phyloP scores from a whole-genome alignment of 2,113 vertebrate genomes.

The Leptodactylus fuscus region DNA sequence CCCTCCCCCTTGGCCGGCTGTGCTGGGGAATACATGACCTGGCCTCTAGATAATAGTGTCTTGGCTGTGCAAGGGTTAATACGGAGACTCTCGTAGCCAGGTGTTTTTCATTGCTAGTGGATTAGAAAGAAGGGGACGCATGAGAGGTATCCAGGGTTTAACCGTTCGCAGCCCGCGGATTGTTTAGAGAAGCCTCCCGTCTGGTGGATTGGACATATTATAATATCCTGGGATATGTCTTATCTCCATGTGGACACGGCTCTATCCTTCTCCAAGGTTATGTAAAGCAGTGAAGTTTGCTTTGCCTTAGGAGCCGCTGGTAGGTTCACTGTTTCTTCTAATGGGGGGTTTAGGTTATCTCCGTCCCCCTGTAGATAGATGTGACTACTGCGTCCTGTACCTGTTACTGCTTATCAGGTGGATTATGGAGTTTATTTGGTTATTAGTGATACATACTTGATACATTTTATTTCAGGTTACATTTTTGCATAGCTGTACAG shows the following conservation, averaged over 20 bases:
- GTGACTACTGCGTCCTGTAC: background rate
- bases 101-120: slow-evolving; percentile 45
- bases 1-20: slow-evolving; percentile 12
- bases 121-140: slow-evolving; percentile 27
- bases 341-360: background rate
- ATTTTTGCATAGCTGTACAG: background rate
- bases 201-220: background rate
- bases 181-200: background rate
- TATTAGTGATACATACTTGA: background rate
- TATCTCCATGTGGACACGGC: background rate
- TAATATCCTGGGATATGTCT: background rate
- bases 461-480: background rate
- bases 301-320: background rate
- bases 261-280: background rate
- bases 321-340: background rate
- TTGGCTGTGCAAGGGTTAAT: background rate
- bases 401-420: background rate
- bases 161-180: background rate
- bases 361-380: background rate
- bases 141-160: slow-evolving; percentile 29
- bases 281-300: background rate
- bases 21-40: slow-evolving; percentile 23
- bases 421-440: background rate
- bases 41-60: background rate
- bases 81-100: slow-evolving; percentile 17